Conservation (phyloP, 2,797 vertebrate species). For the Periophthalmus magnuspinnatus region DNA sequence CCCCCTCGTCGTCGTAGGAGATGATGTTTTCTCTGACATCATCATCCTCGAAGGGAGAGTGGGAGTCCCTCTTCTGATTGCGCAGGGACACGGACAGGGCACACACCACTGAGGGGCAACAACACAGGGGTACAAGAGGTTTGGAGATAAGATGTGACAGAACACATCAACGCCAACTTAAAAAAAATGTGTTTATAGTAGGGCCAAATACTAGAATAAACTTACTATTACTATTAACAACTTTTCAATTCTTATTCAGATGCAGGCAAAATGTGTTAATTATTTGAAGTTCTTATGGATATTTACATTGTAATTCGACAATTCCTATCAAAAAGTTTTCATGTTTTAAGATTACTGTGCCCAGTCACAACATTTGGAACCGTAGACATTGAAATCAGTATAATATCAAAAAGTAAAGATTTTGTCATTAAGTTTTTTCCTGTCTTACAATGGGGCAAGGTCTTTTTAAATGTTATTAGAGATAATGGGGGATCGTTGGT, state of each 20-base stretch:
- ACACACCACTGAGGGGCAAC: constrained; percentile 71
- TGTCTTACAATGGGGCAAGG: background rate
- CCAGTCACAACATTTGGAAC: too few species aligned
- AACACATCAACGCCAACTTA: constrained; percentile 24
- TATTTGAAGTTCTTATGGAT: background rate
- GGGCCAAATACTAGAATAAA: background rate
- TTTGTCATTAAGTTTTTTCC: background rate
- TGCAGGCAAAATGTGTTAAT: too few species aligned
- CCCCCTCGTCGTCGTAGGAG: constrained; percentile 89
- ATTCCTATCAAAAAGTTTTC: too few species aligned
- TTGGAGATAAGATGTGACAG: constrained; percentile 42
- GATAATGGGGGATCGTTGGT: background rate
- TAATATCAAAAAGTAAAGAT: too few species aligned
- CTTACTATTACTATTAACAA: background rate
- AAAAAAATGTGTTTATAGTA: constrained; percentile 10
- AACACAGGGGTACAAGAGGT: constrained; percentile 35
- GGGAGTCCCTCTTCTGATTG: constrained; percentile 77
- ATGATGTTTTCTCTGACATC: constrained; percentile 85
- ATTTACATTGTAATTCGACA: background rate
- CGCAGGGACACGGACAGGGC: constrained; percentile 78
- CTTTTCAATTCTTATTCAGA: too few species aligned
- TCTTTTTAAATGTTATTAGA: background rate
- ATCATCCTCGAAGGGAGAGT: constrained; percentile 76
- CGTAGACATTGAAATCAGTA: too few species aligned
- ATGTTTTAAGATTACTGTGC: too few species aligned